Conservation (phyloP, 1,140 invertebrate genomes). For the Aphelenchoides besseyi region DNA sequence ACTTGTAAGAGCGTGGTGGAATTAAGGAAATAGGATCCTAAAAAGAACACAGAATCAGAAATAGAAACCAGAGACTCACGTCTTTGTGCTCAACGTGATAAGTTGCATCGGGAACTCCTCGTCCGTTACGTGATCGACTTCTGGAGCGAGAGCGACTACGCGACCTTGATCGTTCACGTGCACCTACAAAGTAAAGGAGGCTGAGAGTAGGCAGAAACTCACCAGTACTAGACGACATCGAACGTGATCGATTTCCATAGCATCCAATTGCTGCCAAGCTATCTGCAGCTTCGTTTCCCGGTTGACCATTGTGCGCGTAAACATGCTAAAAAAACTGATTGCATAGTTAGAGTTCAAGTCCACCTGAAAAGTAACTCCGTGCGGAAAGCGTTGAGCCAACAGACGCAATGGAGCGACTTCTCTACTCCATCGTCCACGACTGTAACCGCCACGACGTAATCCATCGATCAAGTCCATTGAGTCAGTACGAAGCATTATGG, state of each 20-base stretch:
- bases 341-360: not conserved
- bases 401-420: not conserved
- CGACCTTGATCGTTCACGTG: too few relatives aligned
- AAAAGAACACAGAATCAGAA: too few relatives aligned
- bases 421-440: not conserved
- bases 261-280: not conserved
- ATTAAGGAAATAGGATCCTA: too few relatives aligned
- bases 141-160: too few relatives aligned
- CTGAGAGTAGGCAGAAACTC: too few relatives aligned
- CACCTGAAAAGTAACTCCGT: not conserved
- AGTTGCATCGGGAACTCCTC: too few relatives aligned
- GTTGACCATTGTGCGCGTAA: conserved; percentile 3
- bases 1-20: too few relatives aligned
- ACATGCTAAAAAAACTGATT: not conserved
- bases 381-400: conserved; percentile 16
- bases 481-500: conserved; percentile 9
- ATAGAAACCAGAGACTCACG: too few relatives aligned
- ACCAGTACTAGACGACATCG: not conserved
- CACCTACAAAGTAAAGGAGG: too few relatives aligned
- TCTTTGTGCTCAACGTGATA: too few relatives aligned
- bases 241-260: not conserved
- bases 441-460: not conserved
- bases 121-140: too few relatives aligned
- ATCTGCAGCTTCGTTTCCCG: conserved; percentile 9
- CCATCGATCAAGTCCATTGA: conserved; percentile 1